Base-by-base conservation (phyloP, 2,797 vertebrate genomes). In the Intellagama lesueurii region DNA sequence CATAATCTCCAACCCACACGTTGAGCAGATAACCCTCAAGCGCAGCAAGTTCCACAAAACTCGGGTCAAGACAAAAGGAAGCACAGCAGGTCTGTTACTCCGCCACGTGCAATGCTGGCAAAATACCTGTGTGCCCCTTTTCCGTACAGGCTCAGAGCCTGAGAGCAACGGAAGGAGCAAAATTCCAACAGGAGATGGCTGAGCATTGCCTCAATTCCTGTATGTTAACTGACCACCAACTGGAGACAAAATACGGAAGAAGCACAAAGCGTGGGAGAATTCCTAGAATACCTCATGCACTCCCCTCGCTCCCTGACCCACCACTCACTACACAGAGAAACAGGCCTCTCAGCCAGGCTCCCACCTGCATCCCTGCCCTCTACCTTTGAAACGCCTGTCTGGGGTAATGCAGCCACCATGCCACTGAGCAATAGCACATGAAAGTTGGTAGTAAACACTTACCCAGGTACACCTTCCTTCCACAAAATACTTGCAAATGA, bases 401-500 rank as follows among this genome's bases (percentile, higher is more conserved):
- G 52, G 60, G 22, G 60, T 64, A 22, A 64, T 19, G 19, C 60
- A 64, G 60, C 19, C 19, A 22, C n/a, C 4, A 7, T 16, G 17
- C 11, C 30, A 35, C 6, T 22, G 28, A 4, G 2, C 47, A 72
- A 5, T 4, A 19, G 19, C 0, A 4, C 1, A 0, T 0, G 26
- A 0, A 26, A 32, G 26, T 30, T 17, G 24, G 2, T 2, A 0
- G 11, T 26, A 0, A 19, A 12, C 0, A 19, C 60, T 96, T 94
- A 99, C 99, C 99, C 98, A 99, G 19, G 98, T 99, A 89, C 98
- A 99, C 4, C 98, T 96, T 5, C 98, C 98, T 92, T 99, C 99
- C 49, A 99, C 98, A 66, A 99, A 99, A 96, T 99, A 99, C 90
- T 99, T 99, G 98, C 99, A 99, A 95, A 99, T 98, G 79, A 98